Evolutionary conservation across 2,888 invertebrate genomes (phyloP), one percentile per base, ranked within the genome.

Genomic region (Volucella zonaria): DNA sequence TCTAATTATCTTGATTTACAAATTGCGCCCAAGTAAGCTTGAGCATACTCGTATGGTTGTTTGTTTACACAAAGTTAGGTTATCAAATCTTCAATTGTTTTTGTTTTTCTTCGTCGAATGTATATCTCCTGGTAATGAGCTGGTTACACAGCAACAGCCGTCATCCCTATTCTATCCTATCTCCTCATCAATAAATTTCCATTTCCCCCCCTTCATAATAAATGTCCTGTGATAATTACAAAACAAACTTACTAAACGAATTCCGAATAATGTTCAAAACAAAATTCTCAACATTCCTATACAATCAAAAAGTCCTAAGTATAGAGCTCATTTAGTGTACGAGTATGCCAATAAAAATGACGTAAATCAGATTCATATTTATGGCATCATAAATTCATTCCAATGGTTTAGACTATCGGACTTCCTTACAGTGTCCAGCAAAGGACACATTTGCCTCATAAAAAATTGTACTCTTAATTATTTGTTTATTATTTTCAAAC

Each of bases 281-380:
- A 59, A 54, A 59, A 51, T 47, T 68, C n/a, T 31, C 49, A 58
- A 75, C 59, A 15, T 54, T 18, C 6, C 4, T 1, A 8, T 56
- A n/a, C 11, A 4, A 31, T 9, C 66, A 47, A 61, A 58, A 31
- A 31, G 31, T 6, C 31, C 31, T 67, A 47, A 68, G 67, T 68
- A 68, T 61, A 14, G 70, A 62, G 68, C 70, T 62, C 68, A 77
- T 77, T 70, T 62, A 68, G 70, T 54, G 54, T 11, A 12, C 58
- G 43, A 31, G 31, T 31, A 31, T 31, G 66, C 70, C 47, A 77
- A 70, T 77, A 77, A 77, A 77, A 70, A 49, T 31, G 68, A 31
- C 56, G 15, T 77, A 77, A 77, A 70, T 68, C 56, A 70, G 40
- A 62, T 23, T 77, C 77, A 70, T 70, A 66, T 77, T 77, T 77